phyloP scores from a whole-genome alignment of 2,888 invertebrate genomes.

The Hypomecis punctinalis region DNA sequence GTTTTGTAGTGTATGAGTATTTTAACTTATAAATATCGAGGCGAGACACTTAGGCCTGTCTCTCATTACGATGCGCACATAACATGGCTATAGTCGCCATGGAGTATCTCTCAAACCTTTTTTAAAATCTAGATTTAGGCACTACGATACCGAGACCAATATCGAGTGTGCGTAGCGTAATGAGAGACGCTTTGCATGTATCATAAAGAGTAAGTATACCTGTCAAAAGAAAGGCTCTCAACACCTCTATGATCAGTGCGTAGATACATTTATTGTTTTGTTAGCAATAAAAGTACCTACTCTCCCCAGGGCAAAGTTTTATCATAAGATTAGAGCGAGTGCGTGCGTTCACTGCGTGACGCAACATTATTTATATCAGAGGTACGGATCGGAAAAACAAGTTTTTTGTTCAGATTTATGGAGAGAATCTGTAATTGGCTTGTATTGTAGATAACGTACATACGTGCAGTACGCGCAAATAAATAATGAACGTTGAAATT shows the following conservation, averaged over 20 bases:
- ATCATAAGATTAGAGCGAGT: slow-evolving; percentile 43
- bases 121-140: no score
- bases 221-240: no score
- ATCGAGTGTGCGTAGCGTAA: no score
- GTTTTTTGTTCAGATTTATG: slow-evolving; percentile 27
- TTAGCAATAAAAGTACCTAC: slow-evolving; percentile 25
- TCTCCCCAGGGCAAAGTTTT: slow-evolving; percentile 37
- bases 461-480: neutral
- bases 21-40: no score
- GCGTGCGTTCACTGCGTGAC: slow-evolving; percentile 46
- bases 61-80: no score
- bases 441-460: neutral
- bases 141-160: no score
- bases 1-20: no score
- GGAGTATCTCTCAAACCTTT: no score
- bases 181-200: no score
- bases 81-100: no score
- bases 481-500: neutral
- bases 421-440: slow-evolving; percentile 4
- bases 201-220: no score
- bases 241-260: neutral
- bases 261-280: slow-evolving; percentile 39
- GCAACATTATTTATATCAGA: slow-evolving; percentile 46
- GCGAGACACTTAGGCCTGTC: no score
- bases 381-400: slow-evolving; percentile 42